phyloP scores from a whole-genome alignment of 2,797 vertebrate species.

The Geotrypetes seraphini region DNA sequence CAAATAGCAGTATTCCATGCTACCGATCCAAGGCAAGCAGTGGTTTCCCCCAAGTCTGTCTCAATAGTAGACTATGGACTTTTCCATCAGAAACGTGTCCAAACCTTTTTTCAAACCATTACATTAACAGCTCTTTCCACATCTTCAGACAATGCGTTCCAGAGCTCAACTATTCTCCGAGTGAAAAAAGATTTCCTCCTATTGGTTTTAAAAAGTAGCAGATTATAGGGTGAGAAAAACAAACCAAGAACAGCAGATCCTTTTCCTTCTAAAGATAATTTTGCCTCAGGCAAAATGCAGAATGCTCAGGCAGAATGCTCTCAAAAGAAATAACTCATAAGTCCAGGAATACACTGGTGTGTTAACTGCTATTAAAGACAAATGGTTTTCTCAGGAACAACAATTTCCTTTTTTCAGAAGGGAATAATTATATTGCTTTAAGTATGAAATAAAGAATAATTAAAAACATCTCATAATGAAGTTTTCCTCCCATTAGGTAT shows the following conservation, averaged over 20 bases:
- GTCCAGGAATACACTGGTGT: slow-evolving; percentile 16
- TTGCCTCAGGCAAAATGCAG: slow-evolving; percentile 8
- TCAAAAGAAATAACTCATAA: slow-evolving; percentile 15
- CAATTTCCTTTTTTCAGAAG: slow-evolving; percentile 32
- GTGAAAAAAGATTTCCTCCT: no score
- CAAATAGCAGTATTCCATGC: no score
- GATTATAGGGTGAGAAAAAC: slow-evolving; percentile 4
- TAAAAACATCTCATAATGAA: slow-evolving; percentile 29
- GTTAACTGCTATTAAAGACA: slow-evolving; percentile 30
- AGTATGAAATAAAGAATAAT: slow-evolving; percentile 34
- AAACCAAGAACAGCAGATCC: slow-evolving; percentile 2
- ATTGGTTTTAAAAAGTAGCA: not conserved
- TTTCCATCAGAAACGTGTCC: no score
- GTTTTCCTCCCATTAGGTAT: not conserved
- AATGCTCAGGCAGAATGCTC: slow-evolving; percentile 7
- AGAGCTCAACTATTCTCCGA: no score
- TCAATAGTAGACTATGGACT: no score
- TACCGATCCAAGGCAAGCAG: no score
- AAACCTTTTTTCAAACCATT: no score
- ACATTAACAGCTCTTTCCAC: no score
- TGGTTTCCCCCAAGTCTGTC: no score
- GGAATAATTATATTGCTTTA: slow-evolving; percentile 31
- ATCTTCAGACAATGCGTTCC: no score
- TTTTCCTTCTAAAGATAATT: slow-evolving; percentile 14
- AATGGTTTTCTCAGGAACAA: slow-evolving; percentile 41